These are phyloP conservation scores for Drosophila incognita DNA, from an alignment of 2,888 invertebrate genomes.

Conservation along the genomic window DNA sequence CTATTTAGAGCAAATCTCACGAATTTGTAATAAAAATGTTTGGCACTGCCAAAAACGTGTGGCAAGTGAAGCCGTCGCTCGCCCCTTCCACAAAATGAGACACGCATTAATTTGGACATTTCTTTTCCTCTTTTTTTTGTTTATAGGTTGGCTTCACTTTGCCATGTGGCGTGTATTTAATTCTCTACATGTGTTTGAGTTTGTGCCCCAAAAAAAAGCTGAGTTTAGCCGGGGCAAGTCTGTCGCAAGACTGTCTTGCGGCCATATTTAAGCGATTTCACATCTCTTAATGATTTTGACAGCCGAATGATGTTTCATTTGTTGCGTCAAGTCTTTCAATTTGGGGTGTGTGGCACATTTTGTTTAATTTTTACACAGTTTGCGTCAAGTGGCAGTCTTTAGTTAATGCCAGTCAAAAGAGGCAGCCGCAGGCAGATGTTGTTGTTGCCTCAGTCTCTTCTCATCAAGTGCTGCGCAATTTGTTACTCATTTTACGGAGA, in stretches of 20 bases:
- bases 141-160: conserved; percentile 29
- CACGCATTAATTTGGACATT: conserved; percentile 52
- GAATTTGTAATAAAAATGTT: conserved; percentile 82
- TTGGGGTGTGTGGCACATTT: conserved; percentile 29
- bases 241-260: conserved; percentile 29
- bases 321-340: conserved; percentile 33
- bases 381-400: conserved; percentile 73
- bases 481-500: conserved; percentile 27
- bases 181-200: conserved; percentile 57
- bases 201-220: conserved; percentile 50
- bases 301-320: conserved; percentile 81
- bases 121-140: conserved; percentile 26
- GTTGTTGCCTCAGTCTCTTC: conserved; percentile 7
- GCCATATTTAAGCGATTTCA: conserved; percentile 79
- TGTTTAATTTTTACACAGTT: conserved; percentile 64
- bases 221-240: conserved; percentile 43
- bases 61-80: conserved; percentile 40
- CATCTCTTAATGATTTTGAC: conserved; percentile 83
- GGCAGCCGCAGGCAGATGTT: conserved; percentile 47
- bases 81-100: conserved; percentile 35
- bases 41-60: conserved; percentile 63
- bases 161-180: conserved; percentile 53
- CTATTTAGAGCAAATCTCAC: conserved; percentile 79
- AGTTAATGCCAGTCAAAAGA: conserved; percentile 72
- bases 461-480: conserved; percentile 28